Conservation (phyloP, 2,797 vertebrate genomes). For the Cirrhinus mrigala region DNA sequence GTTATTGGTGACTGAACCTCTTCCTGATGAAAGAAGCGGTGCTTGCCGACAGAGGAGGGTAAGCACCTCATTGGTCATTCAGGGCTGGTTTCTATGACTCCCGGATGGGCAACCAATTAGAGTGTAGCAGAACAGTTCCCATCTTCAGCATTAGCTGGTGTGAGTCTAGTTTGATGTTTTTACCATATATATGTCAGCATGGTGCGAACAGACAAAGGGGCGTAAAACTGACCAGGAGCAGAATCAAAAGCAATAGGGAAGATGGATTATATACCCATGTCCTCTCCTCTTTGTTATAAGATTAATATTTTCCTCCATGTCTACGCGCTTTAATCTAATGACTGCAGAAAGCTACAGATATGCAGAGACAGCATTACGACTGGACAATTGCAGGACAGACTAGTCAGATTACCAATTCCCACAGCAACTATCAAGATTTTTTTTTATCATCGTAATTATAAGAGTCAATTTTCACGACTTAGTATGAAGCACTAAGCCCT, state of each 20-base stretch:
- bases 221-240: slow-evolving; percentile 67
- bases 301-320: slow-evolving; percentile 48
- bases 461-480: slow-evolving; percentile 20
- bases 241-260: not conserved
- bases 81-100: slow-evolving; percentile 53
- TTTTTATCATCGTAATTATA: not conserved
- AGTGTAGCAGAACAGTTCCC: slow-evolving; percentile 68
- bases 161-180: slow-evolving; percentile 78
- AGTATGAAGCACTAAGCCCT: slow-evolving; percentile 11
- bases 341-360: slow-evolving; percentile 27
- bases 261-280: slow-evolving; percentile 6
- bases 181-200: slow-evolving; percentile 62
- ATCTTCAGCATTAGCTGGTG: slow-evolving; percentile 70
- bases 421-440: not conserved
- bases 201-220: slow-evolving; percentile 2
- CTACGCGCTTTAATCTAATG: slow-evolving; percentile 42
- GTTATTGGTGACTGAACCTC: slow-evolving; percentile 22
- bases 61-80: slow-evolving; percentile 54
- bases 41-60: slow-evolving; percentile 31
- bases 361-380: slow-evolving; percentile 18
- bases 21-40: slow-evolving; percentile 47
- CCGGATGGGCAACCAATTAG: slow-evolving; percentile 73
- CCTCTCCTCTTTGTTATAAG: slow-evolving; percentile 43
- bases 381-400: slow-evolving; percentile 13
- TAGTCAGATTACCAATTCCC: slow-evolving; percentile 7